Evolutionary conservation across 2,797 vertebrate genomes (phyloP).

Genomic region (Tenualosa thibaudeaui): DNA sequence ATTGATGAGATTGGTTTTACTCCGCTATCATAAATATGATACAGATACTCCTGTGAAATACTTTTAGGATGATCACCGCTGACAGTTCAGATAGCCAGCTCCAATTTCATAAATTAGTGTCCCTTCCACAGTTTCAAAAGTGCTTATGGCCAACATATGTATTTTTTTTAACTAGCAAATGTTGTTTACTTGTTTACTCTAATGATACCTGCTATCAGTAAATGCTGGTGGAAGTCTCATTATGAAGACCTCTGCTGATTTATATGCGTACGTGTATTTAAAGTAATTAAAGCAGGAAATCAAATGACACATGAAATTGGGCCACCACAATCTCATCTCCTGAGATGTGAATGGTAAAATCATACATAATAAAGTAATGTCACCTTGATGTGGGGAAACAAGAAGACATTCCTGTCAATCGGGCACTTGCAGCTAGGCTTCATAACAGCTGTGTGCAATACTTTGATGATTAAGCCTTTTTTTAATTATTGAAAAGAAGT

Average conservation of each 20-base stretch:
- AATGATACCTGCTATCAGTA: not conserved
- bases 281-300: constrained; percentile 40
- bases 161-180: not conserved
- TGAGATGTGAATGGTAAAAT: not conserved
- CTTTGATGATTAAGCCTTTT: not conserved
- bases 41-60: constrained; percentile 12
- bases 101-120: constrained; percentile 5
- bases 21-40: constrained; percentile 23
- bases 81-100: not conserved
- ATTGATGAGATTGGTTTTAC: constrained; percentile 39
- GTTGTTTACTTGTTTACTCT: not conserved
- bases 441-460: not conserved
- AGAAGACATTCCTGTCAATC: constrained; percentile 5
- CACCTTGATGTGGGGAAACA: not conserved
- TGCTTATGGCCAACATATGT: not conserved
- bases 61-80: not conserved
- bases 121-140: not conserved
- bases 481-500: not conserved
- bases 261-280: constrained; percentile 52
- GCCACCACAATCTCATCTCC: constrained; percentile 7
- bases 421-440: not conserved
- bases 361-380: not conserved
- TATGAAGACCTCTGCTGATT: constrained; percentile 30
- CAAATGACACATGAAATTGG: constrained; percentile 6
- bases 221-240: not conserved